Evolutionary conservation across 2,797 vertebrate genomes (phyloP), one percentile per base, ranked within the genome.

Genomic region (Cyclura pinguis): DNA sequence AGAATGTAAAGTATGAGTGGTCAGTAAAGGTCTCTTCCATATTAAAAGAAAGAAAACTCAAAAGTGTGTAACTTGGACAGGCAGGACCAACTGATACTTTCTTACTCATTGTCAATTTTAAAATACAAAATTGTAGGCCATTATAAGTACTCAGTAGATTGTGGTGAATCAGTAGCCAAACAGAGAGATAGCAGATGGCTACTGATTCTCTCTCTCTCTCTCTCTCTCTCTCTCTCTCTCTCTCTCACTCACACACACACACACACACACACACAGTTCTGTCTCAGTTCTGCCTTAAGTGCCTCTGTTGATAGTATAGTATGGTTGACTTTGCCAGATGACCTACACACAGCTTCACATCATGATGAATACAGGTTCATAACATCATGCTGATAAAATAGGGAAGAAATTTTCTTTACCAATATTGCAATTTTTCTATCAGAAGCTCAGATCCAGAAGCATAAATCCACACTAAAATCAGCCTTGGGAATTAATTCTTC

Each of bases 401-500:
- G 55, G 86, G 1, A 88, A 52, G 5, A 89, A 81, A 78, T 24
- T 38, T 80, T 88, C 29, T 85, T 91, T 77, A 92, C 92, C 12
- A 87, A 76, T 74, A 67, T 6, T 88, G 88, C 77, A 84, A 83
- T 89, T 82, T 89, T 32, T 59, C n/a, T 80, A 24, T 89, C 90
- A 93, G 74, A 89, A 92, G 89, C 83, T 35, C 3, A 78, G 0
- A 18, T 72, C 87, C 1, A 47, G 78, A 88, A 88, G 0, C 7
- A 86, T 76, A 78, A 88, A 78, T 84, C 4, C 29, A 94, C 85
- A 85, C 55, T 1, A 2, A 78, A 80, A 87, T 13, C 7, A 92
- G 77, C 27, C 42, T 92, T 88, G 47, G 72, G 81, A 89, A 89
- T 64, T 90, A 92, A 88, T 93, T 84, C 8, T 92, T 94, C 91